phyloP scores from a whole-genome alignment of 1,140 invertebrate species.

The Dendroctonus ponderosae region DNA sequence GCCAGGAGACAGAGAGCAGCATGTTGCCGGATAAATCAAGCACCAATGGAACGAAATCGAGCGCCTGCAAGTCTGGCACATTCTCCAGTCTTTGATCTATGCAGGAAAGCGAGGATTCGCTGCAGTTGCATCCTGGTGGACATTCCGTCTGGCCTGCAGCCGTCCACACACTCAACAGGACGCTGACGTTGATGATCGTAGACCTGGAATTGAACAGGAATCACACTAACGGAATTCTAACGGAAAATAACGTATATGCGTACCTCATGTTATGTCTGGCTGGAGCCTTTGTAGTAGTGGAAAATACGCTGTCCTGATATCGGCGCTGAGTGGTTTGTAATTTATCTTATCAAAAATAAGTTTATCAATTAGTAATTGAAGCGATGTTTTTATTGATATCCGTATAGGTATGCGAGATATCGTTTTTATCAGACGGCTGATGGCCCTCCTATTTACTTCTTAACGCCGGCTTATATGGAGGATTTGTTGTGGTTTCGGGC shows the following conservation, averaged over 20 bases:
- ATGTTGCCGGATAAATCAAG: slow-evolving; percentile 45
- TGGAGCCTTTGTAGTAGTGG: not conserved
- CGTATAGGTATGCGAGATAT: slow-evolving; percentile 8
- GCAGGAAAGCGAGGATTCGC: slow-evolving; percentile 37
- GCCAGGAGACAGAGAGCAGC: slow-evolving; percentile 24
- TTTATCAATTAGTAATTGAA: slow-evolving; percentile 9
- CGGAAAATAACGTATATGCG: not conserved
- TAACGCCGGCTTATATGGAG: too few relatives aligned
- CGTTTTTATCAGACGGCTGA: too few relatives aligned
- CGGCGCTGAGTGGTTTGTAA: slow-evolving; percentile 8
- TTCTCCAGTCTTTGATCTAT: slow-evolving; percentile 29
- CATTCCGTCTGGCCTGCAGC: slow-evolving; percentile 25
- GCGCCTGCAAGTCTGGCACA: slow-evolving; percentile 38
- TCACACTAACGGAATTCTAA: not conserved
- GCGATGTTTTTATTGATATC: slow-evolving; percentile 15
- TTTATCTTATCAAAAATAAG: slow-evolving; percentile 33
- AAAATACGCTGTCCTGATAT: slow-evolving; percentile 1
- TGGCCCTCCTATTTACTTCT: too few relatives aligned
- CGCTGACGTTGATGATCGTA: not conserved
- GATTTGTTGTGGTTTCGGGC: too few relatives aligned
- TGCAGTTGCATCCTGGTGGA: slow-evolving; percentile 39
- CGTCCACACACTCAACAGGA: not conserved
- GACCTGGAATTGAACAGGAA: not conserved
- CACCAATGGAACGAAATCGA: slow-evolving; percentile 37
- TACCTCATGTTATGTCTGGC: slow-evolving; percentile 1